phyloP scores from a whole-genome alignment of 1,140 invertebrate species.

The Gonatopus flavifemur region DNA sequence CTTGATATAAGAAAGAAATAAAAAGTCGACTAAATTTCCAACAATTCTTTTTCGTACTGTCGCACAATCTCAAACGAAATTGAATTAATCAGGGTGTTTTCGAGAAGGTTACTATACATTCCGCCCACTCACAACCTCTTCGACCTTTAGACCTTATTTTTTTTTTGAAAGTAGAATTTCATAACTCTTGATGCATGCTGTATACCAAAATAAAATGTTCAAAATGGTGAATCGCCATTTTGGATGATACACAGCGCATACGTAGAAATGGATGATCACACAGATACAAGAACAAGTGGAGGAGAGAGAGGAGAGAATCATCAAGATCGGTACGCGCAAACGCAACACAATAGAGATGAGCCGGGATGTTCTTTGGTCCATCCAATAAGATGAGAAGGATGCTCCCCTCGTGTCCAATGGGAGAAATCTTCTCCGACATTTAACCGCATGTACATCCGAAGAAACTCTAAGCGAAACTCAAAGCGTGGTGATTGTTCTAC shows the following conservation, averaged over 20 bases:
- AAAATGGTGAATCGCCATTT: slow-evolving; percentile 50
- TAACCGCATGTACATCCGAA: too few species aligned
- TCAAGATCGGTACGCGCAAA: slow-evolving; percentile 40
- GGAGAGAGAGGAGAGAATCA: slow-evolving; percentile 19
- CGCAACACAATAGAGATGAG: slow-evolving; percentile 57
- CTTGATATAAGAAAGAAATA: too few species aligned
- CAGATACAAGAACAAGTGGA: slow-evolving; percentile 1
- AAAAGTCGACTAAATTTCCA: too few species aligned
- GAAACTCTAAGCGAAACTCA: slow-evolving; percentile 26
- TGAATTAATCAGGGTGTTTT: too few species aligned
- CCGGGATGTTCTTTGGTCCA: slow-evolving; percentile 42
- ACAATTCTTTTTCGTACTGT: too few species aligned
- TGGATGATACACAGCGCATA: slow-evolving; percentile 23
- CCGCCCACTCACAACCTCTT: too few species aligned
- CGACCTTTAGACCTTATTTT: too few species aligned
- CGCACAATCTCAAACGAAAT: too few species aligned
- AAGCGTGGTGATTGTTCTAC: slow-evolving; percentile 2
- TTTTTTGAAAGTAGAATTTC: neutral
- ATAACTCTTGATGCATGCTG: neutral
- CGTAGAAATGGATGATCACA: slow-evolving; percentile 1
- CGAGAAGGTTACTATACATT: too few species aligned
- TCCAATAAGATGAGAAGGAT: slow-evolving; percentile 37
- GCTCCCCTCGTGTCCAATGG: slow-evolving; percentile 44
- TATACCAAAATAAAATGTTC: neutral
- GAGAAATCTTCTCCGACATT: too few species aligned